A percentile compares a stretch with the other conserved stretches of the same genome.
These are phyloP conservation scores for Odontomachus brunneus DNA, from an alignment of 1,140 invertebrate species.

Conservation along the genomic window DNA sequence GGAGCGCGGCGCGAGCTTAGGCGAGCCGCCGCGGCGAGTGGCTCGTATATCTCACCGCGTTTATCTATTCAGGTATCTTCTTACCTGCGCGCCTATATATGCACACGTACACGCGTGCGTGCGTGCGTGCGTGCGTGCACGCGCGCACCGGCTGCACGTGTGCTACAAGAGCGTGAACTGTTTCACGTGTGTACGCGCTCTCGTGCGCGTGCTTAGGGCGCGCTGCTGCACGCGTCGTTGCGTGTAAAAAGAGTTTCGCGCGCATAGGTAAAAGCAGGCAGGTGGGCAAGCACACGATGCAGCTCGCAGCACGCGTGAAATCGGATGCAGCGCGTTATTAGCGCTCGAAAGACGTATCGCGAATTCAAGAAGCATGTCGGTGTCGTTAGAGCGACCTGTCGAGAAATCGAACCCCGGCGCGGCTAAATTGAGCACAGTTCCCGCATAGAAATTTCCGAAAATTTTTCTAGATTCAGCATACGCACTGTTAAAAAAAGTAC, in stretches of 20 bases:
- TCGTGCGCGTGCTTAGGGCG: constrained; percentile 16
- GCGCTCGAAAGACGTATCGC: too few species aligned
- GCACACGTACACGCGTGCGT: not conserved
- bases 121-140: too few species aligned
- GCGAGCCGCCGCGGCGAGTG: constrained; percentile 26
- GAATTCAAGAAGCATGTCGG: too few species aligned
- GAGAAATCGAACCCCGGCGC: too few species aligned
- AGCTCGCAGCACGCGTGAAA: constrained; percentile 32
- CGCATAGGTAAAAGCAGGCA: not conserved
- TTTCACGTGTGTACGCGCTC: constrained; percentile 15
- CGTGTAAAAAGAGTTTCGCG: constrained; percentile 4
- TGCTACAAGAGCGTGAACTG: not conserved
- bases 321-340: constrained; percentile 11
- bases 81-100: not conserved
- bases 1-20: constrained; percentile 44
- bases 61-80: constrained; percentile 62
- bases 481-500: too few species aligned
- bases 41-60: constrained; percentile 52
- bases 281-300: not conserved
- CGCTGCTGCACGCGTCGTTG: constrained; percentile 16
- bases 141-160: constrained; percentile 1
- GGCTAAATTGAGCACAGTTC: too few species aligned
- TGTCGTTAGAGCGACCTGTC: too few species aligned
- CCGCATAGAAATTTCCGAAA: too few species aligned
- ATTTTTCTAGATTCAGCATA: too few species aligned